phyloP scores from a whole-genome alignment of 2,797 vertebrate genomes.

The Oceanodroma leucorhoa region DNA sequence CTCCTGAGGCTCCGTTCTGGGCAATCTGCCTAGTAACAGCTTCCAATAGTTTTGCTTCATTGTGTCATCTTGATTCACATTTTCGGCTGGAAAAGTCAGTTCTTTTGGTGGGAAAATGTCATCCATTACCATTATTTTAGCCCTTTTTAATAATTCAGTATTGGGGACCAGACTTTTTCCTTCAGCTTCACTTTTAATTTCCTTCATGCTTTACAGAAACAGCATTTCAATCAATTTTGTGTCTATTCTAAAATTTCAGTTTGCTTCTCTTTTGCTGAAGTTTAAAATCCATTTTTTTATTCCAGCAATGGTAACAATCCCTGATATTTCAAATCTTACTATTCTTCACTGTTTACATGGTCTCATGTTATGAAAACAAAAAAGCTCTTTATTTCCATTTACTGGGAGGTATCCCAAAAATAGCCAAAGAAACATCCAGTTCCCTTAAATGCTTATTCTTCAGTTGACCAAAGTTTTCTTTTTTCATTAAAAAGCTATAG shows the following conservation, averaged over 20 bases:
- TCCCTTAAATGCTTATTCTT: background rate
- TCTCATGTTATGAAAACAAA: background rate
- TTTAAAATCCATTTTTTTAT: background rate
- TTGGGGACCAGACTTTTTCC: background rate
- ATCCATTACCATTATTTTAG: background rate
- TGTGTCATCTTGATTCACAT: background rate
- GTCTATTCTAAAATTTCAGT: background rate
- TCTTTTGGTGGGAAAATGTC: background rate
- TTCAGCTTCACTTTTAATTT: background rate
- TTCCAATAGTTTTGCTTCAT: background rate
- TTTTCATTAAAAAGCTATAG: background rate
- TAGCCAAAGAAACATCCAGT: background rate
- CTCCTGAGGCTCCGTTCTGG: conserved; percentile 1
- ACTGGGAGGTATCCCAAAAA: background rate
- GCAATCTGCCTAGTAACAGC: background rate
- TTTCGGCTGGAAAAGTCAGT: background rate
- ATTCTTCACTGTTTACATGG: background rate
- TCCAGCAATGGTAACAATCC: background rate
- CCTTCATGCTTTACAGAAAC: background rate
- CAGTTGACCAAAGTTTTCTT: background rate
- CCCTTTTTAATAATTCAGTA: background rate
- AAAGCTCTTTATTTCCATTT: background rate
- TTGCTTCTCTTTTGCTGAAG: background rate
- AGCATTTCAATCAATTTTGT: background rate
- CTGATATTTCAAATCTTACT: background rate